Evolutionary conservation across 1,140 invertebrate species (phyloP), one percentile per base, ranked within the genome.

Genomic region (Listronotus bonariensis): DNA sequence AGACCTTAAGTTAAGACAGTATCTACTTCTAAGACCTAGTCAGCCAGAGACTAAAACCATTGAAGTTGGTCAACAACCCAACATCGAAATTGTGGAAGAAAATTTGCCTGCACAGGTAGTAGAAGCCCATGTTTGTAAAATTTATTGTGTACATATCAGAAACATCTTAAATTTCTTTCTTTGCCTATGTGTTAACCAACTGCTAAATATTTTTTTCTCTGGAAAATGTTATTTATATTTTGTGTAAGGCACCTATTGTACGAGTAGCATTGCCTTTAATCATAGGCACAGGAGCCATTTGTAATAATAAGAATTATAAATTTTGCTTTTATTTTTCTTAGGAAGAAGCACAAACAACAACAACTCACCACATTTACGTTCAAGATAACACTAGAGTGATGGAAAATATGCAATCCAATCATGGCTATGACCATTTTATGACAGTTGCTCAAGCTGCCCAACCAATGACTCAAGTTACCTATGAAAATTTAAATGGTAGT

Each of bases 1-100:
- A 38, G 78, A 81, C 68, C 58, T 75, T 11, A 78, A 77, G 67
- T 68, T 81, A 41, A 69, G 78, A 18, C 74, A 77, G 45, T 77
- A 74, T 60, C 57, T 74, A 60, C 41, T 63, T 12, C 41, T 43
- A 26, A 64, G 62, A 42, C 14, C 61, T 32, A 49, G 9, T 41
- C 38, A 67, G 52, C 43, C 69, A n/a, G 52, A 69, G 41, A 42
- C 60, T 14, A 61, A 71, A 59, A 52, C 67, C 36, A 59, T 57
- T 60, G 64, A 68, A 40, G 43, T 62, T 3, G 10, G 55, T 36
- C 65, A 71, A 42, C 65, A 71, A 45, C 48, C 68, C n/a, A 53
- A 52, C 43, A 43, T 53, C 43, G 12, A 62, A 14, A 14, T 48
- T 31, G 31, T 32, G 15, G 45, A 58, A 46, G 14, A 52, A 0